Base-by-base conservation (phyloP, 2,888 invertebrate genomes). In the Tromatobia lineatoria region DNA sequence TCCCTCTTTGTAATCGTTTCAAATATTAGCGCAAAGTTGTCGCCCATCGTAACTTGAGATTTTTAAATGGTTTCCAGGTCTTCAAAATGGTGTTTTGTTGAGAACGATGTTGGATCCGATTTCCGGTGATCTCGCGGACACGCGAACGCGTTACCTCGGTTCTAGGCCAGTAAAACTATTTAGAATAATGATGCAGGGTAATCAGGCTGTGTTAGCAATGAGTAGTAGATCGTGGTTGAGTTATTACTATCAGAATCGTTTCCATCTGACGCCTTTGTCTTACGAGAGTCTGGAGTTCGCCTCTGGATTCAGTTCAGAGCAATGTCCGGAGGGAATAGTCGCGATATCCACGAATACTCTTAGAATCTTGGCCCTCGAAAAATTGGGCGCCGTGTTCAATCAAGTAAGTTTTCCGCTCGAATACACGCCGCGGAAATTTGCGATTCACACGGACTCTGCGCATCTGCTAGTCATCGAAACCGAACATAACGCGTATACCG, bases 311-410 rank as follows among this genome's bases (percentile, higher is more conserved):
- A 96, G 96, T 93, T 97, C 97, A 88, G 99, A 99, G 94, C 99
- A 99, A 94, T 99, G 99, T 95, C 98, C 99, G 0, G 99, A 99
- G 94, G 99, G 99, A 88, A 99, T 99, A 88, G 99, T 99, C 0
- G 99, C 99, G 0, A 99, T 99, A 93, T 99, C 99, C 0, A 98
- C 99, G 1, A 99, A 99, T 92, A 99, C 99, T 0, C 94, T 99
- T 73, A 95, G 99, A 91, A 99, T 99, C 95, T 96, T 99, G 93
- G 99, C 99, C 0, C 94, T 99, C 76, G 99, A 99, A 94, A 99
- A 99, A 94, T 94, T 99, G 1, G 99, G 99, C 0, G 99, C 99
- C 0, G 99, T 99, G 2, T 99, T 99, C 94, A 99, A 99, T 94
- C 99, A 99, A 94, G 97, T 98, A 34, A 97, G 97, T 4, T 97